These are phyloP conservation scores for Polydrusus cervinus DNA, from an alignment of 2,888 invertebrate species.

Conservation along the genomic window DNA sequence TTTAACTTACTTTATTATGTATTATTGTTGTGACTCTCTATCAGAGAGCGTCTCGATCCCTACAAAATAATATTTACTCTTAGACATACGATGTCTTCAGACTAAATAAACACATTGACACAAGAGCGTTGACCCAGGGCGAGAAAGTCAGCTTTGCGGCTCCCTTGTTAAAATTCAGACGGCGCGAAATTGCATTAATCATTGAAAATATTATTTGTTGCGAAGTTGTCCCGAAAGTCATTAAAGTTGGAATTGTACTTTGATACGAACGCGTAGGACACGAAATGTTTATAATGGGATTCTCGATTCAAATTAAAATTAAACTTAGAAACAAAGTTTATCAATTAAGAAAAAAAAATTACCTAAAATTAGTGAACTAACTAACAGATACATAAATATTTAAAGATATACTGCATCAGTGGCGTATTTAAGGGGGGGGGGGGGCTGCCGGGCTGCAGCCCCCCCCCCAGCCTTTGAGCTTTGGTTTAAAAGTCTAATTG, in stretches of 20 bases:
- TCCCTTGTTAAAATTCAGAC: neutral
- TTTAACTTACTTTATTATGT: no score
- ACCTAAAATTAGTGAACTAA: no score
- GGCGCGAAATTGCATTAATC: neutral
- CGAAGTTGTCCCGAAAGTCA: slow-evolving; percentile 3
- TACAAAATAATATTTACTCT: no score
- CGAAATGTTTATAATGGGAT: neutral
- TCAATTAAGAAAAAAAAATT: no score
- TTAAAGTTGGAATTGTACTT: neutral
- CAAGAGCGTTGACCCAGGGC: neutral
- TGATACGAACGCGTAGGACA: neutral
- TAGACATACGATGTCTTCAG: neutral
- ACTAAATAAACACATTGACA: neutral
- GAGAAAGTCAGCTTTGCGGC: neutral
- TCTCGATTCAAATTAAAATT: neutral
- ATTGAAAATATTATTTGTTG: neutral
- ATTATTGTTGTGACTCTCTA: no score
- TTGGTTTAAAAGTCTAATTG: no score
- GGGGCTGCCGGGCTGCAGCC: no score
- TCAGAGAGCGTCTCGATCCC: no score
- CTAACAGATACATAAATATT: no score
- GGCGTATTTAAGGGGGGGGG: no score
- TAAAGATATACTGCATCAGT: no score
- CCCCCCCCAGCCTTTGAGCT: no score
- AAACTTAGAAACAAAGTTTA: neutral